phyloP scores from a whole-genome alignment of 2,888 invertebrate genomes.

The Drosophila pseudotakahashii region DNA sequence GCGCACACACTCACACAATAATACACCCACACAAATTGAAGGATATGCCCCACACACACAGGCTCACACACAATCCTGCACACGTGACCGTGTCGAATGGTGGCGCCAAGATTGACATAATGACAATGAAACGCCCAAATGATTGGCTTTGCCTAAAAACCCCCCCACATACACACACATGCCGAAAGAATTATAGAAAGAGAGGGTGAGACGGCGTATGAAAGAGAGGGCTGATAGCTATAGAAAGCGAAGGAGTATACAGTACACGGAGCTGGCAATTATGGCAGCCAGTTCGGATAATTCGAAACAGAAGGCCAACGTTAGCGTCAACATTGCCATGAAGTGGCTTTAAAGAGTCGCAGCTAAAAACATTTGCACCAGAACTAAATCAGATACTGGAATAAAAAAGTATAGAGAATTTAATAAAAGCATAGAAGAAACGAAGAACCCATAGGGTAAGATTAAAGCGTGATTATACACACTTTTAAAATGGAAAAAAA shows the following conservation, averaged over 20 bases:
- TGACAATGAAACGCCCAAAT: constrained; percentile 76
- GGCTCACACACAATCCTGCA: constrained; percentile 3
- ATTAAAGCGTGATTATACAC: too few relatives aligned
- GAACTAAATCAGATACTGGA: not conserved
- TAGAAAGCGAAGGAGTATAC: not conserved
- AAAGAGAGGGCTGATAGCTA: not conserved
- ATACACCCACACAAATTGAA: constrained; percentile 18
- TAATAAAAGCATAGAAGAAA: not conserved
- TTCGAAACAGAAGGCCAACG: constrained; percentile 65
- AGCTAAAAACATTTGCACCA: constrained; percentile 22
- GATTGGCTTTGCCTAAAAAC: constrained; percentile 62
- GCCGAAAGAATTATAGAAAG: constrained; percentile 30
- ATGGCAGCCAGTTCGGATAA: constrained; percentile 63
- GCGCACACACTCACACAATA: constrained; percentile 40
- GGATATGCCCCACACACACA: constrained; percentile 33
- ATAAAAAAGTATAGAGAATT: not conserved
- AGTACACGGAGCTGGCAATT: constrained; percentile 51
- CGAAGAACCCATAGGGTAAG: not conserved
- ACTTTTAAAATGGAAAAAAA: too few relatives aligned
- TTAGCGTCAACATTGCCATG: constrained; percentile 29
- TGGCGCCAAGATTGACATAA: constrained; percentile 70
- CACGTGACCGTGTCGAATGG: constrained; percentile 55
- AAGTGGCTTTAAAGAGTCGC: constrained; percentile 66
- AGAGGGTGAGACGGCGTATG: not conserved
- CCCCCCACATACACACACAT: constrained; percentile 26